Conservation (phyloP, 2,113 vertebrate species). For the Cyprichromis sp. region DNA sequence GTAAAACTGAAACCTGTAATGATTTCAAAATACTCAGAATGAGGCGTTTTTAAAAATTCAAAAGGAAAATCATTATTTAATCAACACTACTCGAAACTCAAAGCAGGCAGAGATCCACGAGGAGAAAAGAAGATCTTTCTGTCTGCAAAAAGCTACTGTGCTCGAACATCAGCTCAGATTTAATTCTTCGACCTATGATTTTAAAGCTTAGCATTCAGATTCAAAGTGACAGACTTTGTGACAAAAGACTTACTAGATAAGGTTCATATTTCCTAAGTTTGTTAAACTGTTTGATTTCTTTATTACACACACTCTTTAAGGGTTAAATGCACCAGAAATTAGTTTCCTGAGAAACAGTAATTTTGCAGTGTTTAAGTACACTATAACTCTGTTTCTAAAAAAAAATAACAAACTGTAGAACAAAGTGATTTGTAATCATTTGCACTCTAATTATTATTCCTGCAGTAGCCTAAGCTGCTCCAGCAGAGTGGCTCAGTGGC, state of each 20-base stretch:
- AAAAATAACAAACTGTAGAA: not conserved
- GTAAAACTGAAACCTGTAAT: not conserved
- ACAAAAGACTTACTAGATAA: not conserved
- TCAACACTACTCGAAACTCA: not conserved
- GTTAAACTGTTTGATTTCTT: not conserved
- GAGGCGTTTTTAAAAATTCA: not conserved
- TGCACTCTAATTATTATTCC: not conserved
- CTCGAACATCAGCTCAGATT: not conserved
- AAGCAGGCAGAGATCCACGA: not conserved
- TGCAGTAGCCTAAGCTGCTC: not conserved
- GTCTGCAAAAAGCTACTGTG: not conserved
- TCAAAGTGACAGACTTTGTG: not conserved
- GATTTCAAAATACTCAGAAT: not conserved
- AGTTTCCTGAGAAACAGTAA: not conserved
- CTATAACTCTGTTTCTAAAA: not conserved
- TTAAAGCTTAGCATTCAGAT: not conserved
- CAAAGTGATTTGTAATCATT: not conserved
- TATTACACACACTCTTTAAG: not conserved
- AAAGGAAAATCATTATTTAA: not conserved
- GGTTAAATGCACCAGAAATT: not conserved
- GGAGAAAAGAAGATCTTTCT: not conserved
- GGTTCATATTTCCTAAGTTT: not conserved
- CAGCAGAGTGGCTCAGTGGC: not conserved
- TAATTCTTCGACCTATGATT: fast-evolving
- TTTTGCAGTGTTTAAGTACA: not conserved